phyloP scores from a whole-genome alignment of 2,113 vertebrate genomes.

The Taurulus bubalis region DNA sequence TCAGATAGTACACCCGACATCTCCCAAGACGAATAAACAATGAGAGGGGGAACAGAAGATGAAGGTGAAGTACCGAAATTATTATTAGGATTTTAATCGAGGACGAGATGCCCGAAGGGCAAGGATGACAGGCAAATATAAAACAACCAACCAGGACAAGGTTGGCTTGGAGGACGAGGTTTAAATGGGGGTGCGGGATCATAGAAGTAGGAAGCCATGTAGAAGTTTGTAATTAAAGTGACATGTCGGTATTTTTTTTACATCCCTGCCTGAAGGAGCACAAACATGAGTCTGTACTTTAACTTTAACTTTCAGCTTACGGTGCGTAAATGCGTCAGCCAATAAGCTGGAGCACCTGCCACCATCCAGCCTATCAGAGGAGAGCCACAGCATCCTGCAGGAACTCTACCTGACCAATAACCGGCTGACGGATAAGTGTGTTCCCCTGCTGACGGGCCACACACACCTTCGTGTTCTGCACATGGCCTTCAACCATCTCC shows the following conservation, averaged over 20 bases:
- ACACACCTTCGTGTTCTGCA: conserved; percentile 93
- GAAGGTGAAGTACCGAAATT: conserved; percentile 30
- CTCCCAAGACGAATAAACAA: conserved; percentile 9
- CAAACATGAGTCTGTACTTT: background rate
- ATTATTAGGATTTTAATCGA: conserved; percentile 27
- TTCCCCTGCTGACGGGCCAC: conserved; percentile 93
- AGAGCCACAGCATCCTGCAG: conserved; percentile 93
- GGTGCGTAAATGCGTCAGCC: conserved; percentile 94
- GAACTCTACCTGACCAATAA: conserved; percentile 98
- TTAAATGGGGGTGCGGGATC: background rate
- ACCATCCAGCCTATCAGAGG: conserved; percentile 92
- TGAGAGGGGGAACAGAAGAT: background rate
- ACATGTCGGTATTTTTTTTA: background rate
- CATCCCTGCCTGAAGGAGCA: background rate
- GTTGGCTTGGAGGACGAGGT: background rate
- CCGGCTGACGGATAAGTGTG: conserved; percentile 95
- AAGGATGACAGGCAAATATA: conserved; percentile 19
- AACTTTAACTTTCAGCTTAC: conserved; percentile 83
- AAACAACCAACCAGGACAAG: background rate
- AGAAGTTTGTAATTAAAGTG: conserved; percentile 32
- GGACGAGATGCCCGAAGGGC: conserved; percentile 29
- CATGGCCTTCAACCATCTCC: conserved; percentile 96
- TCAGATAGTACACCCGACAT: background rate
- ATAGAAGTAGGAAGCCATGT: background rate
- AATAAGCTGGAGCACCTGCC: conserved; percentile 96